Percentiles rank a stretch among this genome's conserved stretches.
Evolutionary conservation across 2,888 invertebrate genomes (phyloP).

Genomic region (Lysandra bellargus): DNA sequence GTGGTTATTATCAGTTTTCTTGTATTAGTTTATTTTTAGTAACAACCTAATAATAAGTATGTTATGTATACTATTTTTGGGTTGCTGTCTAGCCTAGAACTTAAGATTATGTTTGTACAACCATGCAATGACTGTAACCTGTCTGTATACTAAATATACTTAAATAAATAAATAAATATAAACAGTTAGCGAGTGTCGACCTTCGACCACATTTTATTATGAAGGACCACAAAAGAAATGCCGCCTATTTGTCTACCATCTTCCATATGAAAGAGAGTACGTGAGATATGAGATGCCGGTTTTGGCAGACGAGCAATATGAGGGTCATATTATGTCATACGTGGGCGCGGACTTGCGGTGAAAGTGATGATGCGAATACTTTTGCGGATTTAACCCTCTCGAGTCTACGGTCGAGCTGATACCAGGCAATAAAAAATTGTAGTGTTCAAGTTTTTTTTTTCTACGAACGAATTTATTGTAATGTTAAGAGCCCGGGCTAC

Average conservation of each 20-base stretch:
- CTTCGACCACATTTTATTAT: too few relatives aligned
- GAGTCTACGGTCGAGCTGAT: background rate
- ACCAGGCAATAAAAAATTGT: background rate
- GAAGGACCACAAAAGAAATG: background rate
- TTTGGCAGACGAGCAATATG: slow-evolving; percentile 5
- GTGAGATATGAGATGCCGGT: background rate
- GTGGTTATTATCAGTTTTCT: too few relatives aligned
- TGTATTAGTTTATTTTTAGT: too few relatives aligned
- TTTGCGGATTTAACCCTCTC: background rate
- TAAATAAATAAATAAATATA: too few relatives aligned
- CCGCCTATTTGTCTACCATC: background rate
- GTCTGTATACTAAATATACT: too few relatives aligned
- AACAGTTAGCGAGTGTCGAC: too few relatives aligned
- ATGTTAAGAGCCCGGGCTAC: too few relatives aligned
- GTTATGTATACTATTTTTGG: too few relatives aligned
- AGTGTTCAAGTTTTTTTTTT: background rate
- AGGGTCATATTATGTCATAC: slow-evolving; percentile 22
- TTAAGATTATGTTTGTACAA: too few relatives aligned
- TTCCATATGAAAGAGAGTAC: background rate
- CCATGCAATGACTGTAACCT: too few relatives aligned
- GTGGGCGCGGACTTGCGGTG: background rate
- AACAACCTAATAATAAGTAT: too few relatives aligned
- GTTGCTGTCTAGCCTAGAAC: too few relatives aligned
- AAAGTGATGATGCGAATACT: slow-evolving; percentile 5
- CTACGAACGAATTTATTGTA: background rate